Conservation (phyloP, 2,797 vertebrate species). For the Octomys mimax region DNA sequence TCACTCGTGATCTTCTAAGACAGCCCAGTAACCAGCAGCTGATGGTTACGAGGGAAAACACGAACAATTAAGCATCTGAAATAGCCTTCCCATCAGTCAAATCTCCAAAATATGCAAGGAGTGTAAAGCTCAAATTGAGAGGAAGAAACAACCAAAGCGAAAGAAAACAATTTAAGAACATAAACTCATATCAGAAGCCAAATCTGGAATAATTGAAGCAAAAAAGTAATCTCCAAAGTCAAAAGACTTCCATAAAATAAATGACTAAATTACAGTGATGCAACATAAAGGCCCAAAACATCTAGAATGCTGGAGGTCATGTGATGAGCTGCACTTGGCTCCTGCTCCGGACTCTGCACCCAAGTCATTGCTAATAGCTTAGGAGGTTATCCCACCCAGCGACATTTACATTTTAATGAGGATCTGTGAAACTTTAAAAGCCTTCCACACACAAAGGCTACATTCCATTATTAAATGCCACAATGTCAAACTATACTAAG, state of each 20-base stretch:
- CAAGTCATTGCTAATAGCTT: constrained; percentile 68
- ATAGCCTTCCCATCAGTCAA: neutral
- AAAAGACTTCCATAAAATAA: constrained; percentile 60
- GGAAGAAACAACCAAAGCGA: neutral
- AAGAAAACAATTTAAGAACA: constrained; percentile 22
- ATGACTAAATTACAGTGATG: constrained; percentile 55
- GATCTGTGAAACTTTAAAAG: constrained; percentile 78
- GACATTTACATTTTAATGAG: constrained; percentile 77
- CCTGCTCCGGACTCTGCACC: constrained; percentile 22
- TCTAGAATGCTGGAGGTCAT: constrained; percentile 42
- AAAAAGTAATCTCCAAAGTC: constrained; percentile 37
- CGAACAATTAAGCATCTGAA: constrained; percentile 24
- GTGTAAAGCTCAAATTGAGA: neutral
- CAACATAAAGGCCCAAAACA: constrained; percentile 6
- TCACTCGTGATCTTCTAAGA: neutral
- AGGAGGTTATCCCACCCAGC: constrained; percentile 55
- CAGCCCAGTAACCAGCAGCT: neutral
- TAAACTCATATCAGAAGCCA: neutral
- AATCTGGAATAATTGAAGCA: neutral
- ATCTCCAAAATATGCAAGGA: neutral
- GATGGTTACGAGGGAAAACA: neutral
- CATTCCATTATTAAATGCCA: constrained; percentile 72
- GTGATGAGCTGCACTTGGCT: neutral
- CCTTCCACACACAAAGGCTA: constrained; percentile 65
- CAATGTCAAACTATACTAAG: constrained; percentile 69